These are phyloP conservation scores for Lasioglossum malachurum DNA, from an alignment of 2,888 invertebrate genomes.

Conservation along the genomic window DNA sequence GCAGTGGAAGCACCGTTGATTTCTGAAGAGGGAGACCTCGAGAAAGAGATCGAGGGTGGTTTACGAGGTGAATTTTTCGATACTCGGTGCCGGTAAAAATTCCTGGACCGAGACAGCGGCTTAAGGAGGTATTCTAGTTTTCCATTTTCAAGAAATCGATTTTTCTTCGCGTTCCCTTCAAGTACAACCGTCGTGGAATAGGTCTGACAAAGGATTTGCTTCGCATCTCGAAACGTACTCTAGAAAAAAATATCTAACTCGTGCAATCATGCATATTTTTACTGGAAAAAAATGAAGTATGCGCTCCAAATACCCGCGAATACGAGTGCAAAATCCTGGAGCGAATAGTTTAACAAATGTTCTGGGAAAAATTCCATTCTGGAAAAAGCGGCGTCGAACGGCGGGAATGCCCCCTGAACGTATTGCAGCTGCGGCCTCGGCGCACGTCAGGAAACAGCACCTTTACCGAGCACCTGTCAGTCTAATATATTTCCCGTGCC, in stretches of 20 bases:
- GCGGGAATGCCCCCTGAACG: not conserved
- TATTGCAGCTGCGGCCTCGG: slow-evolving; percentile 15
- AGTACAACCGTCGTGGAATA: too few relatives aligned
- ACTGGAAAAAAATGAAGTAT: not conserved
- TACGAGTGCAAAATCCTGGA: not conserved
- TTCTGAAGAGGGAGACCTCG: not conserved
- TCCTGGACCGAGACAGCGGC: not conserved
- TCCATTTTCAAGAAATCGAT: too few relatives aligned
- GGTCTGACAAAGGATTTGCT: too few relatives aligned
- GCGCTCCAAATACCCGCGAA: not conserved
- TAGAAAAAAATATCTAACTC: not conserved
- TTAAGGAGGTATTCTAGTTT: not conserved
- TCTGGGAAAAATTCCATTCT: not conserved
- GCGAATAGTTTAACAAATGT: not conserved
- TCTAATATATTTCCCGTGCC: slow-evolving; percentile 42
- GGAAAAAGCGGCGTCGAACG: not conserved
- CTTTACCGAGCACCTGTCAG: slow-evolving; percentile 50
- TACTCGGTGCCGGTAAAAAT: not conserved
- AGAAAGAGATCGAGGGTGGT: not conserved
- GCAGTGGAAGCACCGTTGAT: not conserved
- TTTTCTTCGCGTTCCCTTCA: too few relatives aligned
- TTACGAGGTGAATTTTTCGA: slow-evolving; percentile 5
- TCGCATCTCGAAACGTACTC: not conserved
- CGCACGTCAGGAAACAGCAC: slow-evolving; percentile 19
- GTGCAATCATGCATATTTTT: not conserved